Evolutionary conservation across 2,888 invertebrate genomes (phyloP).

Genomic region (Synanthedon myopaeformis): DNA sequence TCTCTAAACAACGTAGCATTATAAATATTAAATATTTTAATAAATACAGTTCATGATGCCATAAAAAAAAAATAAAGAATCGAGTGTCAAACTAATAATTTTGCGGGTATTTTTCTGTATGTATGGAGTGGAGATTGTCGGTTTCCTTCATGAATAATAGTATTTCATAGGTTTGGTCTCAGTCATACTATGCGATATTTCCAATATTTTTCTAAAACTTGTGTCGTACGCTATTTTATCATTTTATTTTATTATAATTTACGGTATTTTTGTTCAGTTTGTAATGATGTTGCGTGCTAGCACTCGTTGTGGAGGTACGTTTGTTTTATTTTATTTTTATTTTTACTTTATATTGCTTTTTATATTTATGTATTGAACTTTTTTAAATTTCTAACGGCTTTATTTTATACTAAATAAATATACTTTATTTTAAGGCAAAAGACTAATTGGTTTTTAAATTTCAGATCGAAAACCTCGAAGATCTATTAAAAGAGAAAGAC

Average conservation of each 20-base stretch:
- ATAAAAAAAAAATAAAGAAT: too few relatives aligned
- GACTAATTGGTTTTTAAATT: constrained; percentile 14
- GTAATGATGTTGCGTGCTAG: constrained; percentile 2
- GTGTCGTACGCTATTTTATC: background rate
- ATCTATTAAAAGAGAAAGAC: constrained; percentile 96
- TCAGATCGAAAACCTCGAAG: constrained; percentile 97
- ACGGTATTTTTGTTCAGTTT: constrained; percentile 5
- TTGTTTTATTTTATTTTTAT: constrained; percentile 6
- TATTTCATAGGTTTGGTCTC: too few relatives aligned
- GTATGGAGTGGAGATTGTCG: too few relatives aligned
- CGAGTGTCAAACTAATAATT: too few relatives aligned
- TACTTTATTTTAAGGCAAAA: background rate
- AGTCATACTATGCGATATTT: too few relatives aligned
- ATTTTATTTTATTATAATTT: background rate
- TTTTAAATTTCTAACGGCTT: constrained; percentile 8
- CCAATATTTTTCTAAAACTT: too few relatives aligned
- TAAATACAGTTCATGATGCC: too few relatives aligned
- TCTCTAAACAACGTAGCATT: too few relatives aligned
- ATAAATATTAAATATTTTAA: too few relatives aligned
- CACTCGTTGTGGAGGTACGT: background rate
- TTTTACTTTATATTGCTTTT: constrained; percentile 11
- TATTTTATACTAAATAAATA: constrained; percentile 1
- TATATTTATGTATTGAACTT: constrained; percentile 6
- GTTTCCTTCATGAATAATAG: too few relatives aligned
- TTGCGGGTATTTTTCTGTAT: too few relatives aligned